A percentile compares a stretch with the other conserved stretches of the same genome.
These are phyloP conservation scores for Tyrannus savana DNA, from an alignment of 2,113 vertebrate species.

Conservation along the genomic window DNA sequence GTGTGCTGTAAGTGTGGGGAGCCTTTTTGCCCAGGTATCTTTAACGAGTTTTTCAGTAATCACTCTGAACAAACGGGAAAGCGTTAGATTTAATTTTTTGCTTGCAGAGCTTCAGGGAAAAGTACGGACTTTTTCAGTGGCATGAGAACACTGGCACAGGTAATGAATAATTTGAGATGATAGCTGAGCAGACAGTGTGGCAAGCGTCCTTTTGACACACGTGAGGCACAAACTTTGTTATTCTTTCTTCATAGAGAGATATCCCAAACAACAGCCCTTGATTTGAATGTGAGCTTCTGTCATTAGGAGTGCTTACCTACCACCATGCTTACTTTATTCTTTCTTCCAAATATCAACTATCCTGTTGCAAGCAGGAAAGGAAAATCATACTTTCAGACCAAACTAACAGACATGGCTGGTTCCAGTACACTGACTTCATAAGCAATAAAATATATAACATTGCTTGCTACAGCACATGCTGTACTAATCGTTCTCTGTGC, in stretches of 20 bases:
- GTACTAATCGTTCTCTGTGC: neutral
- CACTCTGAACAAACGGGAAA: neutral
- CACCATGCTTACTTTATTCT: neutral
- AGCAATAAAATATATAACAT: neutral
- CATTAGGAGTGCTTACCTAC: neutral
- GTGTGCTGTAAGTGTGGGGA: neutral
- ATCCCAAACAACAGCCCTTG: neutral
- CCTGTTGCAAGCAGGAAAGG: neutral
- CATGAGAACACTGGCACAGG: neutral
- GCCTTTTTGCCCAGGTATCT: neutral
- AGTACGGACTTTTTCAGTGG: neutral
- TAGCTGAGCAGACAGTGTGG: neutral
- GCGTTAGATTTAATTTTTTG: neutral
- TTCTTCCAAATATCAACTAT: neutral
- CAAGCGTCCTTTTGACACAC: neutral
- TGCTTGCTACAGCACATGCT: neutral
- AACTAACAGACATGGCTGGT: neutral
- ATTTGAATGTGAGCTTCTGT: neutral
- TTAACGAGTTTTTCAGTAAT: neutral
- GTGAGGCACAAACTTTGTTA: neutral
- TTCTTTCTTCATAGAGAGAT: neutral
- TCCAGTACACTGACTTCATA: neutral
- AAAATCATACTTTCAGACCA: neutral
- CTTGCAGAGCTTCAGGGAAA: neutral
- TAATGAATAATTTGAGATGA: neutral